Conservation (phyloP, 2,888 invertebrate genomes). For the Aphelenchoides bicaudatus region DNA sequence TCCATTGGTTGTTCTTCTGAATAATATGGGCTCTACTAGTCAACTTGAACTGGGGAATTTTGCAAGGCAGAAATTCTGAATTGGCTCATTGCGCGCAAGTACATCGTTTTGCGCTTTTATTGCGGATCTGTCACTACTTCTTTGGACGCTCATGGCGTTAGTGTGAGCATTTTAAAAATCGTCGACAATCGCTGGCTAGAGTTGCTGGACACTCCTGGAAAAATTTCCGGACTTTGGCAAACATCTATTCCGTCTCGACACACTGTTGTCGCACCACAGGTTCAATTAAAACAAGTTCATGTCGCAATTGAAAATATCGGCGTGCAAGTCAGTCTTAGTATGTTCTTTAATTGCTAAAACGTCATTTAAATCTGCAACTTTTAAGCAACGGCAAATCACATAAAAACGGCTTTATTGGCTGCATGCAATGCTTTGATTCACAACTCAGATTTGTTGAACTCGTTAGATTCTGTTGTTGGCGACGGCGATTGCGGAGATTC, state of each 20-base stretch:
- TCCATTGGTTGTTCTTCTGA: conserved; percentile 71
- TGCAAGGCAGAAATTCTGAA: neutral
- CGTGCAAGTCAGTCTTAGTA: neutral
- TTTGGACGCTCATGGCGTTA: conserved; percentile 75
- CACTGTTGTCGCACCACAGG: no score
- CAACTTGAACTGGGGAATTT: conserved; percentile 75
- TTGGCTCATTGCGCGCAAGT: neutral
- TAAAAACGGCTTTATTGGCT: no score
- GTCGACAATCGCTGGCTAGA: conserved; percentile 40
- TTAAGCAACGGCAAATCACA: no score
- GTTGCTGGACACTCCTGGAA: neutral
- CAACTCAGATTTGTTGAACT: no score
- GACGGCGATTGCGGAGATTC: neutral
- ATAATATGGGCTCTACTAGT: conserved; percentile 75
- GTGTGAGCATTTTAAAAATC: conserved; percentile 69
- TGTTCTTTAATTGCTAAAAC: no score
- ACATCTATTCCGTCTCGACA: conserved; percentile 23
- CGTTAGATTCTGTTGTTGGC: no score
- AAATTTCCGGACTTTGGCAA: conserved; percentile 1
- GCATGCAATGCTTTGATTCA: neutral
- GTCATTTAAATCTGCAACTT: no score
- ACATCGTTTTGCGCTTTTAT: conserved; percentile 58
- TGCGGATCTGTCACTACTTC: conserved; percentile 68
- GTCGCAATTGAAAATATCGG: neutral
- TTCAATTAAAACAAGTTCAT: neutral